Evolutionary conservation across 2,113 vertebrate genomes (phyloP).

Genomic region (Tor tambroides): DNA sequence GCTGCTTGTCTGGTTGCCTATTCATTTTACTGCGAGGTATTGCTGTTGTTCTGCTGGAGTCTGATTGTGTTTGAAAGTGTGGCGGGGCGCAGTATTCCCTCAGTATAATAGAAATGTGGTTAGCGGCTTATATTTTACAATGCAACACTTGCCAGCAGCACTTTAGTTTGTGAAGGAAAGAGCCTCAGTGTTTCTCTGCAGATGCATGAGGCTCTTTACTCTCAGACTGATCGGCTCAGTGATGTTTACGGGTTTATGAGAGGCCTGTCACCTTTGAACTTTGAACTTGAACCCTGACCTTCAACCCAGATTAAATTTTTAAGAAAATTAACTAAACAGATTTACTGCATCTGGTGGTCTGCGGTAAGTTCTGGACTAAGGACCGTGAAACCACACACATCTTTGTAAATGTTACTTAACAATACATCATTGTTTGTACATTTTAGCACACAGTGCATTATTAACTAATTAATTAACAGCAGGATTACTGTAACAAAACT

Average conservation of each 20-base stretch:
- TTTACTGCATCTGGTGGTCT: neutral
- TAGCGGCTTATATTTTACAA: neutral
- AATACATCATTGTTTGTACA: neutral
- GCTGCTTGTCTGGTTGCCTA: neutral
- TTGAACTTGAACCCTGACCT: neutral
- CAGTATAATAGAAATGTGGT: neutral
- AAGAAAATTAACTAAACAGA: slow-evolving; percentile 30
- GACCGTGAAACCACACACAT: no score
- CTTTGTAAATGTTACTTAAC: neutral
- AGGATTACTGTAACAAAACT: no score
- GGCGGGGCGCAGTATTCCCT: neutral
- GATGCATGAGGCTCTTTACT: no score
- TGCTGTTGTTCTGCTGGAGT: neutral
- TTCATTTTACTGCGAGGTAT: neutral
- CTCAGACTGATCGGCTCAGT: slow-evolving; percentile 2
- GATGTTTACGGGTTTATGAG: no score
- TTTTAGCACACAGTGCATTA: neutral
- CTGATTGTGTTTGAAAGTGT: neutral
- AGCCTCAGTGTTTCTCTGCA: neutral
- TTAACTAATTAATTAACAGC: no score
- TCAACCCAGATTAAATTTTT: neutral
- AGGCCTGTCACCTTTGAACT: neutral
- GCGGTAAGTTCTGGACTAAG: no score
- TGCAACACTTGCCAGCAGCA: neutral
- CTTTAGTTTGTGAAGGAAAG: neutral